Evolutionary conservation across 2,888 invertebrate species (phyloP), one percentile per base, ranked within the genome.

Genomic region (Tetanocera ferruginea): DNA sequence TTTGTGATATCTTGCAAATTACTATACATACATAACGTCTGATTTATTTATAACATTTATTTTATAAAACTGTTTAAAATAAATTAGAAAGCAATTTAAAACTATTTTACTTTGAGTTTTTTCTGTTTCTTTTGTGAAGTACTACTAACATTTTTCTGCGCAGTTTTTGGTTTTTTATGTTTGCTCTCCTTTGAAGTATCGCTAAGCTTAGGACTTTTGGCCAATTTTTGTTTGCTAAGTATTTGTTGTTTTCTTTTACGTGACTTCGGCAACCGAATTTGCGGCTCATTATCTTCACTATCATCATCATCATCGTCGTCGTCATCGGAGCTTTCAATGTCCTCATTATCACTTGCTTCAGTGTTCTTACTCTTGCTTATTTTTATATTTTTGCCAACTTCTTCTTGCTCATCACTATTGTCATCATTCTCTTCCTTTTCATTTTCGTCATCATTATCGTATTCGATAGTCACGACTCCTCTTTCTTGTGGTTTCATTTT

Each of bases 401-500:
- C 43, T 51, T 60, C 37, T 19, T 78, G 69, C 8, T 11, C 49
- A 34, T 28, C 57, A 69, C 55, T 60, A 11, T 66, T 49, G 25
- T n/a, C 49, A 4, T 66, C 19, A n/a, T 60, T 31, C 3, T 23
- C 28, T 19, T 77, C 73, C 11, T 81, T 76, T 0, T 37, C 64
- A n/a, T 80, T 71, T n/a, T 80, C 80, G 11, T 81, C 76, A 31
- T 83, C 79, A 67, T 83, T 81, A 0, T 86, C 87, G 57, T 87
- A 86, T 79, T 89, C 88, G 73, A 88, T 87, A 5, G 86, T 86
- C 17, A 89, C 89, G 34, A 85, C 82, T 9, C 87, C 86, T 0
- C 84, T 81, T 14, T 83, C 79, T 19, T 77, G 80, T n/a, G 76
- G 49, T 19, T 80, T 71, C 17, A 14, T n/a, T 0, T 31, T 17